phyloP scores from a whole-genome alignment of 2,113 vertebrate genomes.

The Psittacula cyanocephala region DNA sequence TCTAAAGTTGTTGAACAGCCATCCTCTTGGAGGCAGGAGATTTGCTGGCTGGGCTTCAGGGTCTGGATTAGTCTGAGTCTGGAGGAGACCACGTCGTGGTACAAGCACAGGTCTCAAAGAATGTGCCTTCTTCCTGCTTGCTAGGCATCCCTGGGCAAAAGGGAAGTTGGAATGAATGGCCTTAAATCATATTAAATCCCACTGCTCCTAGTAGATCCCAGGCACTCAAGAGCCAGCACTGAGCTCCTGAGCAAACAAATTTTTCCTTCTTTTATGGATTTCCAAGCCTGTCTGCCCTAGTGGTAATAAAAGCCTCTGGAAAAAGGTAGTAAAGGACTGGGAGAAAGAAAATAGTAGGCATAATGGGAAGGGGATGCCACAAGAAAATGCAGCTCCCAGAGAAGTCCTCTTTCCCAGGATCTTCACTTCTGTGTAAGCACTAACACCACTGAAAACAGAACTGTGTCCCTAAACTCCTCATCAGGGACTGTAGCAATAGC shows the following conservation, averaged over 20 bases:
- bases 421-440: neutral
- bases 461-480: neutral
- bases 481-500: neutral
- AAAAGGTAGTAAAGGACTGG: neutral
- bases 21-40: neutral
- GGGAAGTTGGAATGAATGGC: neutral
- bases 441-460: neutral
- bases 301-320: neutral
- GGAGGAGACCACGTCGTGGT: neutral
- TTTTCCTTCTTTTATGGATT: neutral
- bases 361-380: neutral
- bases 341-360: neutral
- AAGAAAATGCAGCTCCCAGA: neutral
- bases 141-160: neutral
- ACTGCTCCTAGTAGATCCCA: neutral
- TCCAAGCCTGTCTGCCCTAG: neutral
- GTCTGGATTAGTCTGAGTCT: neutral
- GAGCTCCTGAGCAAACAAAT: neutral
- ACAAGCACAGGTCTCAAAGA: neutral
- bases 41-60: neutral
- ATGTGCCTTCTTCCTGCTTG: neutral
- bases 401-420: neutral
- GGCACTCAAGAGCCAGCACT: neutral
- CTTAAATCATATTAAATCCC: neutral
- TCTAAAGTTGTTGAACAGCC: conserved; percentile 5